Percentiles rank a stretch among this genome's conserved stretches.
These are phyloP conservation scores for Electrona antarctica DNA, from an alignment of 2,113 vertebrate genomes.

Conservation along the genomic window DNA sequence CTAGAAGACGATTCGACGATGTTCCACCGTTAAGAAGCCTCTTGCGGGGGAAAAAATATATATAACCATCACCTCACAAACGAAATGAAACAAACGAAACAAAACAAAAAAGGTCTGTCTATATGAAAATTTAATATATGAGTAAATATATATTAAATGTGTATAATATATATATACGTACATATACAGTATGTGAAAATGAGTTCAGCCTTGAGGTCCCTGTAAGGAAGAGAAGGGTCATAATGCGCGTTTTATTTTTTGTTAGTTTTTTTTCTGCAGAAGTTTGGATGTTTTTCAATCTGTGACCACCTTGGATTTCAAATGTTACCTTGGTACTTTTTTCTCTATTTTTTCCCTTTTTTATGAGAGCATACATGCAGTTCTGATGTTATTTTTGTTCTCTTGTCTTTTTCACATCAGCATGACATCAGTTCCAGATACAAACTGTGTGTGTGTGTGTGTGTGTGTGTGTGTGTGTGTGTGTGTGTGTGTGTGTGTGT, in stretches of 20 bases:
- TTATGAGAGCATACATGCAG: constrained; percentile 11
- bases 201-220: constrained; percentile 44
- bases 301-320: constrained; percentile 62
- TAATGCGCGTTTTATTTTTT: constrained; percentile 15
- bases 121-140: constrained; percentile 83
- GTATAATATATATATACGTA: constrained; percentile 77
- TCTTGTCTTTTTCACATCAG: constrained; percentile 59
- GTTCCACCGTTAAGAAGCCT: constrained; percentile 54
- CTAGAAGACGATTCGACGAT: constrained; percentile 34
- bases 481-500: too few relatives aligned
- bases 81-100: constrained; percentile 45
- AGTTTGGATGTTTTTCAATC: constrained; percentile 49
- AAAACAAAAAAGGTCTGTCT: constrained; percentile 57
- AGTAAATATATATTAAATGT: constrained; percentile 79
- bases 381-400: constrained; percentile 25
- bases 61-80: constrained; percentile 73
- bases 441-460: constrained; percentile 6
- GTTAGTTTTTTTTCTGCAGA: constrained; percentile 28
- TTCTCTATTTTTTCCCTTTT: constrained; percentile 19
- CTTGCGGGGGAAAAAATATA: constrained; percentile 42
- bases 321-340: constrained; percentile 68
- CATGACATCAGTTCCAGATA: constrained; percentile 60
- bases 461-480: not conserved
- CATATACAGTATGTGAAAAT: constrained; percentile 68
- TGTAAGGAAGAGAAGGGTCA: constrained; percentile 18